Evolutionary conservation across 2,113 vertebrate species (phyloP).

Genomic region (Octodon degus): DNA sequence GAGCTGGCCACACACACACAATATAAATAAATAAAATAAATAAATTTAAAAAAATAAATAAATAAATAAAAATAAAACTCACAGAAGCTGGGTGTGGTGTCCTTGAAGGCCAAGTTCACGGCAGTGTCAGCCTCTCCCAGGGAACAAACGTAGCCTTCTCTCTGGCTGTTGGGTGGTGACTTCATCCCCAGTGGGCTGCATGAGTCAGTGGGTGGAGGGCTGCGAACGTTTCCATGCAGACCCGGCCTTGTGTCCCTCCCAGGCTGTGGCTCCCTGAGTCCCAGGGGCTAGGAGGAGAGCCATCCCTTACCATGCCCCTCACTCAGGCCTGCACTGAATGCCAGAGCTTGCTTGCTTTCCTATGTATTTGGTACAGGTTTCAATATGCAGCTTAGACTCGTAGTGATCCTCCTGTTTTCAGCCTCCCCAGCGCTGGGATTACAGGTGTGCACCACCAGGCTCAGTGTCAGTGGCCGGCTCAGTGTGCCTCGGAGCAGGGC

Average conservation of each 20-base stretch:
- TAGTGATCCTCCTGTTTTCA: too few species aligned
- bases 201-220: conserved; percentile 79
- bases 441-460: too few species aligned
- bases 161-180: conserved; percentile 75
- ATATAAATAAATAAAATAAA: too few species aligned
- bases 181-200: conserved; percentile 76
- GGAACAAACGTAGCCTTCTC: conserved; percentile 70
- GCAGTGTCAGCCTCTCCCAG: conserved; percentile 62
- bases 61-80: too few species aligned
- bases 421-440: too few species aligned
- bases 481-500: too few species aligned
- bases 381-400: too few species aligned
- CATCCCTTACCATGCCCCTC: background rate
- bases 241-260: background rate
- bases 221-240: background rate
- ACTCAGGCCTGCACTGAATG: background rate
- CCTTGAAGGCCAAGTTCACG: conserved; percentile 54
- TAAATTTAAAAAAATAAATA: too few species aligned
- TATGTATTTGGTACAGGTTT: too few species aligned
- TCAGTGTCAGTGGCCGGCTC: too few species aligned
- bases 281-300: background rate
- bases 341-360: background rate
- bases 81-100: conserved; percentile 33
- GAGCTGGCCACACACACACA: too few species aligned
- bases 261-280: background rate